Evolutionary conservation across 1,140 invertebrate species (phyloP).

Genomic region (Lanistes nyassanus): DNA sequence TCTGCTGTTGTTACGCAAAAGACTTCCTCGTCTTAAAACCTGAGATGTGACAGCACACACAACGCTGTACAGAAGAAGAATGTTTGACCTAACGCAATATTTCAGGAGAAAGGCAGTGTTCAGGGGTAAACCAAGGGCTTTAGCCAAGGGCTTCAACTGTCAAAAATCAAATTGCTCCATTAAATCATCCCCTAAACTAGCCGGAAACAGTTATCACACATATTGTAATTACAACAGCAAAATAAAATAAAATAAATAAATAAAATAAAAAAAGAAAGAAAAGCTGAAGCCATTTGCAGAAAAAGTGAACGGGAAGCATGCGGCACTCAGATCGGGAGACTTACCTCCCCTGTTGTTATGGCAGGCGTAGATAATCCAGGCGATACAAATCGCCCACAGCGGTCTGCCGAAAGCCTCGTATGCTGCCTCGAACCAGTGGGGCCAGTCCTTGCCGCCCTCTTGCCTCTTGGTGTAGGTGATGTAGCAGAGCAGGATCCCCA

Average conservation of each 20-base stretch:
- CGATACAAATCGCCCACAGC: slow-evolving; percentile 64
- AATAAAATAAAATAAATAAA: not conserved
- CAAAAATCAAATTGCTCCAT: too few relatives aligned
- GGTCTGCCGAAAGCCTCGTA: slow-evolving; percentile 51
- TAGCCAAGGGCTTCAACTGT: too few relatives aligned
- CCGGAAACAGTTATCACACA: too few relatives aligned
- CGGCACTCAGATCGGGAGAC: not conserved
- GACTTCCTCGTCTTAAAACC: too few relatives aligned
- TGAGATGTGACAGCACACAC: too few relatives aligned
- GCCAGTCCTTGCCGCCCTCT: slow-evolving; percentile 41
- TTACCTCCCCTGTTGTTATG: slow-evolving; percentile 58
- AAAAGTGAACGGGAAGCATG: too few relatives aligned
- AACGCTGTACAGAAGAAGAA: too few relatives aligned
- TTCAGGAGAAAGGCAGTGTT: too few relatives aligned
- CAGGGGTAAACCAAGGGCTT: too few relatives aligned
- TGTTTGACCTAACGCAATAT: too few relatives aligned
- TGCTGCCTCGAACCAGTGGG: slow-evolving; percentile 25
- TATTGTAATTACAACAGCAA: not conserved
- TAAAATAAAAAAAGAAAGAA: not conserved
- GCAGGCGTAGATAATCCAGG: slow-evolving; percentile 69
- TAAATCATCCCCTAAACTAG: too few relatives aligned
- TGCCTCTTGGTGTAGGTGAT: slow-evolving; percentile 44
- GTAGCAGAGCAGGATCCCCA: slow-evolving; percentile 44
- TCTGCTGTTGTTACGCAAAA: too few relatives aligned
- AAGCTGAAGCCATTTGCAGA: not conserved